Base-by-base conservation (phyloP, 1,140 invertebrate genomes). In the Drosophila ananassae region DNA sequence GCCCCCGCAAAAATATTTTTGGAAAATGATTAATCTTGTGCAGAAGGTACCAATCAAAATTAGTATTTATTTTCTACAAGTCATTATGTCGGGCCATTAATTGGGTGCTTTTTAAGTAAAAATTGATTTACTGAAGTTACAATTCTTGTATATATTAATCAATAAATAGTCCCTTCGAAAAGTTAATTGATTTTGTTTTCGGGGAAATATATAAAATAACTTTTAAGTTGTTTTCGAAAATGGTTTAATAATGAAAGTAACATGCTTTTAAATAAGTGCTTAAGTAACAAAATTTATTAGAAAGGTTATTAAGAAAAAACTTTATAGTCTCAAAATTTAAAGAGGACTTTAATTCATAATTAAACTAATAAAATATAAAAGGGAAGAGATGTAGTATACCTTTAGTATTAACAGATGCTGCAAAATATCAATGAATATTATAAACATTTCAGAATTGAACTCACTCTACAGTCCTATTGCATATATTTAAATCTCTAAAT, bases 341-440 rank as follows among this genome's bases (percentile, higher is more conserved):
- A 28, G 0, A 28, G 25, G 25, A 28, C 25, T 28, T 28, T 28
- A 28, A 6, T 6, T 28, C 2, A 28, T 6, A 1, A 7, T 5
- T 28, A 28, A 28, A 28, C 7, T 1, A 28, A 28, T 24, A 9
- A 61, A 32, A 21, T 25, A 0, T 1, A 9, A 41, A 10, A 5
- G 3, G 12, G 2, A 2, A 44, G 3, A 0, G 3, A 3, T 24
- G 9, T 13, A n/a, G n/a, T 13, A 10, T 74, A 74, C 72, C 72
- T 74, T 74, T 74, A 17, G 41, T 13, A 48, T 58, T 74, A 28
- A 66, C 46, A 66, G 52, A 13, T 6, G 47, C 72, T 74, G 71
- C 12, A 74, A 74, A 30, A 57, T 47, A 73, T 46, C 2, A 37
- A 30, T 39, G 8, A 32, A 28, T 22, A 53, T 53, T 8, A 28